Evolutionary conservation across 37 sponge, comb jelly and placozoan genomes (phyloP).

Genomic region (Chondrilla cf. caribensis): DNA sequence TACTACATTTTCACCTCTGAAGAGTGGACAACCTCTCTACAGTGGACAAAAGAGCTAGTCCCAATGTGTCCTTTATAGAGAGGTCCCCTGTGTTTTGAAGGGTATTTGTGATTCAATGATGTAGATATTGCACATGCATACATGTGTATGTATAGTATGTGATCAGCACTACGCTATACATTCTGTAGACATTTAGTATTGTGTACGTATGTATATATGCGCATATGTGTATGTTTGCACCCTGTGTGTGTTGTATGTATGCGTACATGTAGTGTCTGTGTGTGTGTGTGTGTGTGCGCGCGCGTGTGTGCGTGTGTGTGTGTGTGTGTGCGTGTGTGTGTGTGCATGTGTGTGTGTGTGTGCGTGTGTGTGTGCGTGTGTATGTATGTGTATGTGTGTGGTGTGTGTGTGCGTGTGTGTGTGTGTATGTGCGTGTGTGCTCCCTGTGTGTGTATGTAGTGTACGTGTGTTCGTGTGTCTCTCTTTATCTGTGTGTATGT

Average conservation of each 20-base stretch:
- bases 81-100: no score
- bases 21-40: no score
- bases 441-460: neutral
- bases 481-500: no score
- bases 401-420: conserved; percentile 10
- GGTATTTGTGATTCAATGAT: no score
- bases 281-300: conserved; percentile 15
- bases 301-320: conserved; percentile 12
- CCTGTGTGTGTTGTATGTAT: neutral
- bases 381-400: conserved; percentile 15
- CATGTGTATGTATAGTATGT: conserved; percentile 1
- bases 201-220: neutral
- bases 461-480: neutral
- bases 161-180: no score
- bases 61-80: no score
- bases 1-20: no score
- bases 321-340: conserved; percentile 15
- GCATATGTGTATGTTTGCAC: neutral
- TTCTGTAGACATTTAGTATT: no score
- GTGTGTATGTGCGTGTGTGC: neutral
- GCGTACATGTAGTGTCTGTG: neutral
- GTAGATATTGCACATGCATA: neutral
- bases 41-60: no score
- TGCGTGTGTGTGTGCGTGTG: conserved; percentile 15
- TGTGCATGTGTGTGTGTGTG: conserved; percentile 14